Percentiles rank a stretch among this genome's conserved stretches.
phyloP scores from a whole-genome alignment of 2,888 invertebrate species.

The Seladonia tumulorum region DNA sequence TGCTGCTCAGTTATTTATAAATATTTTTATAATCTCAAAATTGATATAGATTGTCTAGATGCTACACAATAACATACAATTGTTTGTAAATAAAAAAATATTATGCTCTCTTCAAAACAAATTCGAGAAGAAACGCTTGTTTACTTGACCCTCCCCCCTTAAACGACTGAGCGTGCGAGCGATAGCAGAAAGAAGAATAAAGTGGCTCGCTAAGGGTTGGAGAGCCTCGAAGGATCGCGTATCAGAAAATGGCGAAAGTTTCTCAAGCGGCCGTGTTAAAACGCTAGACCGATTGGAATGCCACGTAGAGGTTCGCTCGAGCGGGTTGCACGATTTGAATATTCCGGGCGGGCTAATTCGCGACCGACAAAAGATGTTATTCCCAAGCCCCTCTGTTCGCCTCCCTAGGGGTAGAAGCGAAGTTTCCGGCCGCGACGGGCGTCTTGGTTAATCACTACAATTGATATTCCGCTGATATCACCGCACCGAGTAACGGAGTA shows the following conservation, averaged over 20 bases:
- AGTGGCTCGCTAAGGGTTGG: not conserved
- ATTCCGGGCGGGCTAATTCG: conserved; percentile 76
- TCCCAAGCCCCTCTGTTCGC: conserved; percentile 62
- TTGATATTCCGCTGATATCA: conserved; percentile 84
- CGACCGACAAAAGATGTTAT: conserved; percentile 82
- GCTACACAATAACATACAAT: no score
- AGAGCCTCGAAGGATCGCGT: not conserved
- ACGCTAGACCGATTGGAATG: conserved; percentile 66
- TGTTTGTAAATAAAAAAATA: no score
- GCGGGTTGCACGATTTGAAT: conserved; percentile 75
- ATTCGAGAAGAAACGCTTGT: no score
- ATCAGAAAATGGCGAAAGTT: not conserved
- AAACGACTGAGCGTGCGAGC: not conserved
- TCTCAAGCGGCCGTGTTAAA: not conserved
- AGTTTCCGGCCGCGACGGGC: conserved; percentile 75
- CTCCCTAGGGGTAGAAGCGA: conserved; percentile 61
- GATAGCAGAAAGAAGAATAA: not conserved
- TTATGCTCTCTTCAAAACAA: no score
- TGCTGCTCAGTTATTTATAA: no score
- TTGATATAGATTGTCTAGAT: no score
- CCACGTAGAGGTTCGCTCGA: conserved; percentile 59
- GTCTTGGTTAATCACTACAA: conserved; percentile 84
- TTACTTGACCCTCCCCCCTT: no score
- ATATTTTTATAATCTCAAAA: no score
- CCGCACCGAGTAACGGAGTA: conserved; percentile 81